phyloP scores from a whole-genome alignment of 1,140 invertebrate genomes.

The Ganaspis sp. region DNA sequence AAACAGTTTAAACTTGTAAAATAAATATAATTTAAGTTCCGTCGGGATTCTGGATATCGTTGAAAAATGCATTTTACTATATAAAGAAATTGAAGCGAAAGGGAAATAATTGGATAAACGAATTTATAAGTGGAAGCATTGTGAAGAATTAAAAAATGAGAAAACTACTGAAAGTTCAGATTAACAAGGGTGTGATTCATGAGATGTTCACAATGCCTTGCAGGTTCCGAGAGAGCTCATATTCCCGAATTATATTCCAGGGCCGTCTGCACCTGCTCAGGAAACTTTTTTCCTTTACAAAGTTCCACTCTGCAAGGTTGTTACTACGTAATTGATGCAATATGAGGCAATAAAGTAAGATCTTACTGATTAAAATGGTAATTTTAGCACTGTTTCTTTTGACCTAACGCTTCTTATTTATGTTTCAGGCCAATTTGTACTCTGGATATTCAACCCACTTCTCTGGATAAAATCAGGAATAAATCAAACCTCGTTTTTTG shows the following conservation, averaged over 20 bases:
- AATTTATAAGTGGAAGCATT: background rate
- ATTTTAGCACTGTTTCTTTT: background rate
- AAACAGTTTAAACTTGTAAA: too few relatives aligned
- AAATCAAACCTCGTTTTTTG: too few relatives aligned
- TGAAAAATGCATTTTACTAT: background rate
- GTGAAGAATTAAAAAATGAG: constrained; percentile 20
- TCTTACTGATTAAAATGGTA: background rate
- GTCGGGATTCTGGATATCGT: too few relatives aligned
- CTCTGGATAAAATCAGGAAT: background rate
- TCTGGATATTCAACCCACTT: background rate
- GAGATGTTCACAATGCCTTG: constrained; percentile 60
- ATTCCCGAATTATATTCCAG: constrained; percentile 62
- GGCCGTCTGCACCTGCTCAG: constrained; percentile 48
- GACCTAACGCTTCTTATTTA: background rate
- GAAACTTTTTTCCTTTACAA: background rate
- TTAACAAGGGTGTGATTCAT: constrained; percentile 74
- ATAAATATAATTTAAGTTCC: too few relatives aligned
- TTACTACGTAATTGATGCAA: background rate
- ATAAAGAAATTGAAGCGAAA: background rate
- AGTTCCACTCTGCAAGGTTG: background rate
- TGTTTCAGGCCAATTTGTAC: background rate
- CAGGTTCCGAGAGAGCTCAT: constrained; percentile 60
- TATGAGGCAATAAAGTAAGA: constrained; percentile 3
- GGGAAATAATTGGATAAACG: background rate
- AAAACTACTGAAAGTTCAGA: constrained; percentile 50